A percentile compares a stretch with the other conserved stretches of the same genome.
Conservation (phyloP, 2,888 invertebrate species). For the Aethes cnicana region DNA sequence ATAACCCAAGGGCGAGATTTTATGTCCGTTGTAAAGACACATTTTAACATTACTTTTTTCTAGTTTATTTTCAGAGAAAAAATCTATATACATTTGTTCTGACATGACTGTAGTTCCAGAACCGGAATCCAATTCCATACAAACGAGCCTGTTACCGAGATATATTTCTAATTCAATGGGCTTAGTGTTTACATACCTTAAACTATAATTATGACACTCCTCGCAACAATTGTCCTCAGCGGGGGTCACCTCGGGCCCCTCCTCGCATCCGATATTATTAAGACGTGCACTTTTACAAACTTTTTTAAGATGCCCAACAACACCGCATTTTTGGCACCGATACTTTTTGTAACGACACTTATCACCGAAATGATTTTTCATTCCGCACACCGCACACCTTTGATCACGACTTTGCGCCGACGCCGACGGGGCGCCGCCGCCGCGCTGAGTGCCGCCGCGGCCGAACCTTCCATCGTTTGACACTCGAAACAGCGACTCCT, state of each 20-base stretch:
- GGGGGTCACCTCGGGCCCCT: neutral
- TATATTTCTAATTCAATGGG: neutral
- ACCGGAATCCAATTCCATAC: slow-evolving; percentile 1
- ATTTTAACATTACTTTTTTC: neutral
- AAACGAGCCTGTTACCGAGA: neutral
- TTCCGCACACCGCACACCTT: too few relatives aligned
- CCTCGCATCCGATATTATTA: neutral
- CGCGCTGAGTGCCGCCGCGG: too few relatives aligned
- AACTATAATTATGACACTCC: neutral
- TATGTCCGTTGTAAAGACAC: too few relatives aligned
- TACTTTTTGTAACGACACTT: neutral
- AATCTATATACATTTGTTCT: neutral
- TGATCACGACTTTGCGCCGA: too few relatives aligned
- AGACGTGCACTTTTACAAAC: neutral
- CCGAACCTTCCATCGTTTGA: too few relatives aligned
- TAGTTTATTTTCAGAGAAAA: neutral
- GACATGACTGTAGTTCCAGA: neutral
- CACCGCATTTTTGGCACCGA: neutral
- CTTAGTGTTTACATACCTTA: neutral
- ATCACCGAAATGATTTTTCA: too few relatives aligned
- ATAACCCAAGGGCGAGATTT: too few relatives aligned
- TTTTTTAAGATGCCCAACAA: neutral
- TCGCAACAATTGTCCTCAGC: slow-evolving; percentile 27
- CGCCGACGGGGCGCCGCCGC: too few relatives aligned
- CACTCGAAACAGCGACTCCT: too few relatives aligned